phyloP scores from a whole-genome alignment of 2,888 invertebrate species.

The Meandrusa payeni region DNA sequence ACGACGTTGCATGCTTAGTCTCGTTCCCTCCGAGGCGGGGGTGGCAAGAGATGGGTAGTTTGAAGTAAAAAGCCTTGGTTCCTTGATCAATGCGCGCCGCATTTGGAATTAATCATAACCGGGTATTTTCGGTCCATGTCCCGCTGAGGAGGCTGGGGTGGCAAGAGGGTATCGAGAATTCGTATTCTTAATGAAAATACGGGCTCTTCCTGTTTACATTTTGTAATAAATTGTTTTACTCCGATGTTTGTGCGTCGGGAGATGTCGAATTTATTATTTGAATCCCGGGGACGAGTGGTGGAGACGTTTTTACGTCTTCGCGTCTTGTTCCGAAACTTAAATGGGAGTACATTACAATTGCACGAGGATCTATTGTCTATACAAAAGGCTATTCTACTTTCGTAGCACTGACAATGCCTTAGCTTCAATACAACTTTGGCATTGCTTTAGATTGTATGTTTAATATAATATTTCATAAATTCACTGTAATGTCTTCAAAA shows the following conservation, averaged over 20 bases:
- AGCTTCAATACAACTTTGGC: too few relatives aligned
- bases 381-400: constrained; percentile 11
- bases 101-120: constrained; percentile 81
- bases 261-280: constrained; percentile 54
- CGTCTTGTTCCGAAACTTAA: constrained; percentile 16
- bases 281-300: constrained; percentile 27
- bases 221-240: constrained; percentile 80
- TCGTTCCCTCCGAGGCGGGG: constrained; percentile 53
- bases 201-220: constrained; percentile 79
- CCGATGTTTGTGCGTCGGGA: constrained; percentile 53
- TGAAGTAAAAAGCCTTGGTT: constrained; percentile 77
- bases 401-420: too few relatives aligned
- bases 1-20: constrained; percentile 72
- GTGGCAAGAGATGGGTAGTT: constrained; percentile 73
- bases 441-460: too few relatives aligned
- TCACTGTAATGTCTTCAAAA: too few relatives aligned
- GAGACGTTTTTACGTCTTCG: constrained; percentile 16
- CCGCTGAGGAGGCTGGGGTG: constrained; percentile 39
- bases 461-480: too few relatives aligned
- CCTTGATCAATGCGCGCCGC: constrained; percentile 80
- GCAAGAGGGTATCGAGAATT: constrained; percentile 60
- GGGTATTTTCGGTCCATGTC: constrained; percentile 79
- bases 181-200: constrained; percentile 81
- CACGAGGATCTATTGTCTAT: neutral
- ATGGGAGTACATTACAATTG: constrained; percentile 11